Evolutionary conservation across 1,140 invertebrate species (phyloP).

Genomic region (Hestina assimilis): DNA sequence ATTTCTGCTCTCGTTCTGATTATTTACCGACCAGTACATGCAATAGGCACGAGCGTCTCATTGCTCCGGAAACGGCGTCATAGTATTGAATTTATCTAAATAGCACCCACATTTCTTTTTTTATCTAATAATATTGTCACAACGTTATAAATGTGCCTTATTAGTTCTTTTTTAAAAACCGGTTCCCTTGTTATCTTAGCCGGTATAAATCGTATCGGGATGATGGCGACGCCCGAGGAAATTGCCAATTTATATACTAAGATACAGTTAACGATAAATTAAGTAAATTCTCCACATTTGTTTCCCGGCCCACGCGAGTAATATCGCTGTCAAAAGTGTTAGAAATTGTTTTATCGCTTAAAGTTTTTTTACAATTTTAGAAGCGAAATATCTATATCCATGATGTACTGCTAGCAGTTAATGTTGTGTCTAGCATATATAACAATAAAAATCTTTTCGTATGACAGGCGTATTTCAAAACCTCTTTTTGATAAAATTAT

Average conservation of each 20-base stretch:
- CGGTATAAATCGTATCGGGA: constrained; percentile 38
- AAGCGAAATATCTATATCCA: too few species aligned
- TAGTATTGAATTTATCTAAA: constrained; percentile 28
- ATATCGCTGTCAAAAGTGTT: constrained; percentile 18
- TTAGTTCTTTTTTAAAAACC: constrained; percentile 35
- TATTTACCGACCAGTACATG: too few species aligned
- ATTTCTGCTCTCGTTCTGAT: too few species aligned
- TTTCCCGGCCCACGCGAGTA: constrained; percentile 48
- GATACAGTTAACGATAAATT: constrained; percentile 55
- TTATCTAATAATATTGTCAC: constrained; percentile 33
- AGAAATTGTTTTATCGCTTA: not conserved
- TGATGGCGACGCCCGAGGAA: constrained; percentile 35
- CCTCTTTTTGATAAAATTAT: too few species aligned
- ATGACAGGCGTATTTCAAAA: too few species aligned
- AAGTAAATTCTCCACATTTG: constrained; percentile 49
- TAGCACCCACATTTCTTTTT: constrained; percentile 33
- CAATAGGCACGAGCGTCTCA: not conserved
- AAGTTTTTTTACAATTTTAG: not conserved
- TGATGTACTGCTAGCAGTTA: too few species aligned
- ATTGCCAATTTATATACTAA: constrained; percentile 65
- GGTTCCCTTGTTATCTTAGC: constrained; percentile 29
- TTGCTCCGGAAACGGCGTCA: constrained; percentile 9
- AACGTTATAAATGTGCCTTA: constrained; percentile 32
- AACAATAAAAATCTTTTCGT: too few species aligned
- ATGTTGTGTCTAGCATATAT: too few species aligned